Evolutionary conservation across 2,113 vertebrate genomes (phyloP).

Genomic region (Rhinolophus ferrumequinum): DNA sequence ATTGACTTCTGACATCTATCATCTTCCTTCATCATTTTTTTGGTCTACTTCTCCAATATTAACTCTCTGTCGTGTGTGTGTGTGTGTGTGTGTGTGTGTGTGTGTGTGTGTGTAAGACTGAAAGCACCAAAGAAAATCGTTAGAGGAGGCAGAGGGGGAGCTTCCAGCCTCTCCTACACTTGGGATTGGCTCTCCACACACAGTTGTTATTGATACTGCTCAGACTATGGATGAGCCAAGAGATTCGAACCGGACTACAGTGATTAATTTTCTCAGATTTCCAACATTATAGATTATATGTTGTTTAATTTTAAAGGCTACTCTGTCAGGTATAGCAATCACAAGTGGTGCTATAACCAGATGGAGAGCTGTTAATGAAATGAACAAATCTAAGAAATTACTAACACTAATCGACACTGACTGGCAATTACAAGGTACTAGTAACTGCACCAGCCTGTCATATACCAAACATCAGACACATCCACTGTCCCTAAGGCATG

Average conservation of each 20-base stretch:
- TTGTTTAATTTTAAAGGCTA: background rate
- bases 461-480: background rate
- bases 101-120: background rate
- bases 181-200: background rate
- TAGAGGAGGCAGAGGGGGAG: background rate
- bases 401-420: background rate
- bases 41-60: background rate
- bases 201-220: background rate
- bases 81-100: too few relatives aligned
- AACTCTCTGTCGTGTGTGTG: background rate
- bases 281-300: background rate
- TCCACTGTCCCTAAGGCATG: background rate
- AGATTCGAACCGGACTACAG: background rate
- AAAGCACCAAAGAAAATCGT: background rate
- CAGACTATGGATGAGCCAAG: background rate
- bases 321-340: background rate
- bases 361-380: background rate
- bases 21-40: background rate
- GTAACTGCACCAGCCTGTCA: background rate
- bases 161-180: background rate
- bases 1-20: background rate
- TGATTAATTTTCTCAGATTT: background rate
- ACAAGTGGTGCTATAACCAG: background rate
- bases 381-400: background rate
- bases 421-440: background rate